Evolutionary conservation across 2,888 invertebrate species (phyloP), one percentile per base, ranked within the genome.

Genomic region (Torymus tubicola): DNA sequence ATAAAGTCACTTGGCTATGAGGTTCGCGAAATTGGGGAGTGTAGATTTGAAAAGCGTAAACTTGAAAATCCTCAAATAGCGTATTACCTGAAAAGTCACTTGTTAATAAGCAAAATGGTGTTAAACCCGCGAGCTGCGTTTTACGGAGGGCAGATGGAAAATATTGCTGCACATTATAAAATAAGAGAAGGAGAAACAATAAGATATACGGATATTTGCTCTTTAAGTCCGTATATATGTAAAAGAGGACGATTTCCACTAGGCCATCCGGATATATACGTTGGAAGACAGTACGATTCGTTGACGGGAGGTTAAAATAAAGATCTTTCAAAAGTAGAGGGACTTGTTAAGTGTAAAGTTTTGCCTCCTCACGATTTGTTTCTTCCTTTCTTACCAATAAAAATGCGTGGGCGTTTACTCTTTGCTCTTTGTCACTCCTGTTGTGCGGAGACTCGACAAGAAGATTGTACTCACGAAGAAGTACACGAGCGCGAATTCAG

Each of bases 371-470:
- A 4, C 31, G 4, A 31, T 31, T 31, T 31, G 21, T 31, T 31
- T 3, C 31, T 31, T 5, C 31, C 31, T 31, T 86, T 89, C 0
- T 77, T 89, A 13, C 89, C 89, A 0, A 73, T 83, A 3, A 83
- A 85, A 79, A 85, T 85, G 31, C 83, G 87, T 68, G 81, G 83
- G 0, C 86, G 87, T 63, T 79, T 90, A 24, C 85, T 88, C 79
- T 91, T 90, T 84, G 82, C 85, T 0, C 78, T 91, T 0, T 90
- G 90, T 84, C 80, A 85, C 13, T 84, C 82, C 0, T 90, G 90
- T 82, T 87, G 85, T 50, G 85, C 89, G 24, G 82, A 74, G n/a
- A 68, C 85, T 31, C 55, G 13, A 1, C 52, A 24, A 4, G 18
- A 14, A 21, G 64, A 63, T 24, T 82, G 81, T 52, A 53, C 64